phyloP scores from a whole-genome alignment of 2,888 invertebrate species.

The Nymphalis urticae region DNA sequence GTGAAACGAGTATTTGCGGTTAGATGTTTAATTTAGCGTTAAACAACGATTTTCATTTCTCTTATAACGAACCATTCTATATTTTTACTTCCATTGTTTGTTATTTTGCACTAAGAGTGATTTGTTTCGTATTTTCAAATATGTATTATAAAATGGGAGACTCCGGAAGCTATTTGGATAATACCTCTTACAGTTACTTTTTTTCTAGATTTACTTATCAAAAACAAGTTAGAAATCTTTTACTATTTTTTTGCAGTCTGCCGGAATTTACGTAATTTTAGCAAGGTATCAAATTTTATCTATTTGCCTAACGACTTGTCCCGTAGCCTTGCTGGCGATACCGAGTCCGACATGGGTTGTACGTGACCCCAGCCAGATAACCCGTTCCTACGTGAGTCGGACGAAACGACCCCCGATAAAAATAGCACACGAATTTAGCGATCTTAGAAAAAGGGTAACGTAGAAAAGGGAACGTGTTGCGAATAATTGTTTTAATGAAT shows the following conservation, averaged over 20 bases:
- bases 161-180: not conserved
- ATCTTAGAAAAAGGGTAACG: slow-evolving; percentile 18
- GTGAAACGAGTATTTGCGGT: slow-evolving; percentile 22
- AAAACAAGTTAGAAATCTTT: slow-evolving; percentile 12
- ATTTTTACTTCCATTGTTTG: not conserved
- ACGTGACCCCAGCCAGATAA: slow-evolving; percentile 48
- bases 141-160: too few relatives aligned
- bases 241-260: slow-evolving; percentile 11
- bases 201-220: slow-evolving; percentile 7
- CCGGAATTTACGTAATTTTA: slow-evolving; percentile 27
- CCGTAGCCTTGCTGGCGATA: slow-evolving; percentile 41
- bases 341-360: slow-evolving; percentile 33
- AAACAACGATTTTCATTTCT: slow-evolving; percentile 11
- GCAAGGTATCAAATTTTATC: slow-evolving; percentile 31
- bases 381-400: slow-evolving; percentile 50
- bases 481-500: slow-evolving; percentile 6
- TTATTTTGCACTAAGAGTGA: not conserved
- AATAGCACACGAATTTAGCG: slow-evolving; percentile 42
- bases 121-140: not conserved
- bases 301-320: slow-evolving; percentile 34
- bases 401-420: slow-evolving; percentile 46
- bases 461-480: not conserved
- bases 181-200: not conserved
- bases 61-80: not conserved
- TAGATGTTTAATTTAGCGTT: slow-evolving; percentile 24